A percentile compares a stretch with the other conserved stretches of the same genome.
Conservation (phyloP, 2,888 invertebrate genomes). For the Ceratothoa steindachneri region DNA sequence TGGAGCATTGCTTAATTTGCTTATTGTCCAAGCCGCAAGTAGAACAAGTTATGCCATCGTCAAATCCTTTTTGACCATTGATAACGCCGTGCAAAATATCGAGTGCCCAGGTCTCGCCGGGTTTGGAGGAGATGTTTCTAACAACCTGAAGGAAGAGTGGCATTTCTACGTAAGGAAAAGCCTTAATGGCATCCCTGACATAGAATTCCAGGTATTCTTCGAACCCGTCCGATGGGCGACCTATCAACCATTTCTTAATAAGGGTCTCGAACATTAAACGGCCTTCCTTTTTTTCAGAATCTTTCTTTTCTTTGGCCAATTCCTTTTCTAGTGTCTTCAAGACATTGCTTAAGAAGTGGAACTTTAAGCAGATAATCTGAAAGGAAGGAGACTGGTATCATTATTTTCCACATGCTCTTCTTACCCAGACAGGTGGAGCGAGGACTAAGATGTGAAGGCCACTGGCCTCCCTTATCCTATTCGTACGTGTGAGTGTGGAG, state of each 20-base stretch:
- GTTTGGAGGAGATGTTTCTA: conserved; percentile 18
- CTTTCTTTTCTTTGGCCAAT: conserved; percentile 19
- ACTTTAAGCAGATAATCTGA: conserved; percentile 41
- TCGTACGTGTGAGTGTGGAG: no score
- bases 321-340: conserved; percentile 36
- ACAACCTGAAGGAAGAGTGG: conserved; percentile 41
- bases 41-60: conserved; percentile 32
- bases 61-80: conserved; percentile 42
- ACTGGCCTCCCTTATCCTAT: no score
- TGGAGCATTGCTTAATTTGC: conserved; percentile 30
- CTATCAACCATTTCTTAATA: conserved; percentile 37
- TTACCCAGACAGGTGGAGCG: no score
- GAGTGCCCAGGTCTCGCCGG: conserved; percentile 31
- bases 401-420: no score
- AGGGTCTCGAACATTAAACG: conserved; percentile 31
- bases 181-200: conserved; percentile 39
- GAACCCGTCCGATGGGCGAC: conserved; percentile 27
- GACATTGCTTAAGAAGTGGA: conserved; percentile 38
- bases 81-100: conserved; percentile 35
- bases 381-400: no score
- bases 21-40: conserved; percentile 25
- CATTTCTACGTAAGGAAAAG: conserved; percentile 43
- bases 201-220: conserved; percentile 39
- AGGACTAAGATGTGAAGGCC: no score
- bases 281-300: conserved; percentile 10